These are phyloP conservation scores for Spheniscus mendiculus DNA, from an alignment of 2,113 vertebrate species.

Conservation along the genomic window DNA sequence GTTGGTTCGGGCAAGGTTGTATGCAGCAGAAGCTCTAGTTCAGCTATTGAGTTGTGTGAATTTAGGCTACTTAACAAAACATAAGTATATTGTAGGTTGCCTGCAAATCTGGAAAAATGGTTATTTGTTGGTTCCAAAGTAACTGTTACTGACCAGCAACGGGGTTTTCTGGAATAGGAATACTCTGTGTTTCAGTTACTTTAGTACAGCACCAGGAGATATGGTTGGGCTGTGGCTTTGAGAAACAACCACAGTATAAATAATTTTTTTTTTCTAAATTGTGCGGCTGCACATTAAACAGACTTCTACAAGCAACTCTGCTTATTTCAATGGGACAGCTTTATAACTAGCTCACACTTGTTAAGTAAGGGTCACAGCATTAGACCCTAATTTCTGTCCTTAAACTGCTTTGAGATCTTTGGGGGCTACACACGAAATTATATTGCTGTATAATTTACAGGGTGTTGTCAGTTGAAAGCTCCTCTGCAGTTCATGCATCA, in stretches of 20 bases:
- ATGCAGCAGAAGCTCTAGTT: neutral
- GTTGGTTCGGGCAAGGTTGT: neutral
- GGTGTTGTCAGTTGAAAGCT: conserved; percentile 8
- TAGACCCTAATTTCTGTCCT: neutral
- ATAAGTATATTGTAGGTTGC: neutral
- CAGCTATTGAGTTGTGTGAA: neutral
- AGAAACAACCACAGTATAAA: neutral
- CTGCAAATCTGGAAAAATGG: neutral
- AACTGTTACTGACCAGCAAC: neutral
- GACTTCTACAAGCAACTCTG: neutral
- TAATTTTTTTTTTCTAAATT: neutral
- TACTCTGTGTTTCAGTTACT: neutral
- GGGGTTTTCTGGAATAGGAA: neutral
- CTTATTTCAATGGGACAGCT: neutral
- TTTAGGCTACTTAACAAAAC: neutral
- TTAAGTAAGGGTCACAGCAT: neutral
- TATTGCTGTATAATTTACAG: neutral
- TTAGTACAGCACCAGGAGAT: neutral
- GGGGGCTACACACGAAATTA: neutral
- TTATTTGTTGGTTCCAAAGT: neutral
- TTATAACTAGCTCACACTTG: neutral
- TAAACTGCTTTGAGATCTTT: neutral
- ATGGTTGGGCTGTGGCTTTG: neutral
- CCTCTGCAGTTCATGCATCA: neutral
- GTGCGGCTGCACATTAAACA: neutral